Conservation (phyloP, 2,888 invertebrate genomes). For the Lordiphosa andalusiaca region DNA sequence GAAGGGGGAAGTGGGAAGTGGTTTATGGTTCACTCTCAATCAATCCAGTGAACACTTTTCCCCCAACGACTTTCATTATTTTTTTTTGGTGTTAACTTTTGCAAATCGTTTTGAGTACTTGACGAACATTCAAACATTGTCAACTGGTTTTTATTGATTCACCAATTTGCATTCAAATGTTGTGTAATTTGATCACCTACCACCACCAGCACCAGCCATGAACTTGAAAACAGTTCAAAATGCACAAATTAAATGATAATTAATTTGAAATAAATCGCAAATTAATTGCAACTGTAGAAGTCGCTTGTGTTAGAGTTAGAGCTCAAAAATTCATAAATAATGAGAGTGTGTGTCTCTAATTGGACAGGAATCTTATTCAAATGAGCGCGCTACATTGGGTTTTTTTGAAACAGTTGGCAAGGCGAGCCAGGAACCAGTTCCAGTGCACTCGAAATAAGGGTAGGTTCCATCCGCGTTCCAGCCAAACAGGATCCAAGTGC, state of each 20-base stretch:
- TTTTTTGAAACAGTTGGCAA: constrained; percentile 41
- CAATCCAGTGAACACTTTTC: constrained; percentile 46
- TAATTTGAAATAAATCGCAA: constrained; percentile 14
- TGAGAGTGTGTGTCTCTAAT: constrained; percentile 20
- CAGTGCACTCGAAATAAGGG: constrained; percentile 33
- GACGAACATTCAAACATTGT: constrained; percentile 1
- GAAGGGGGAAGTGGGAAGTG: constrained; percentile 34
- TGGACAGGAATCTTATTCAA: constrained; percentile 16
- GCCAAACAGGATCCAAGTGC: constrained; percentile 16
- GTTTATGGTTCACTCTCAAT: constrained; percentile 12
- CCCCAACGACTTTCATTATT: constrained; percentile 51
- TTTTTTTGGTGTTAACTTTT: constrained; percentile 30
- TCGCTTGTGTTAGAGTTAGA: not conserved
- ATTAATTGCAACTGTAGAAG: constrained; percentile 27
- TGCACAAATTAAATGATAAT: constrained; percentile 23
- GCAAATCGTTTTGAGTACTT: constrained; percentile 5
- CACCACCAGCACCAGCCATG: not conserved
- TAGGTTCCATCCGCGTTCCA: constrained; percentile 31
- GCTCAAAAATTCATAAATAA: constrained; percentile 22
- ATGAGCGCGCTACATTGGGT: constrained; percentile 5
- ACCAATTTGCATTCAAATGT: constrained; percentile 34
- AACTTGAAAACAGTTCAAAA: constrained; percentile 14
- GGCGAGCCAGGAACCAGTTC: constrained; percentile 10
- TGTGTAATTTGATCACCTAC: constrained; percentile 8
- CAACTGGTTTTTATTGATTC: constrained; percentile 30